Evolutionary conservation across 37 sponge, comb jelly and placozoan genomes (phyloP), one percentile per base, ranked within the genome.

Genomic region (Mnemiopsis leidyi): DNA sequence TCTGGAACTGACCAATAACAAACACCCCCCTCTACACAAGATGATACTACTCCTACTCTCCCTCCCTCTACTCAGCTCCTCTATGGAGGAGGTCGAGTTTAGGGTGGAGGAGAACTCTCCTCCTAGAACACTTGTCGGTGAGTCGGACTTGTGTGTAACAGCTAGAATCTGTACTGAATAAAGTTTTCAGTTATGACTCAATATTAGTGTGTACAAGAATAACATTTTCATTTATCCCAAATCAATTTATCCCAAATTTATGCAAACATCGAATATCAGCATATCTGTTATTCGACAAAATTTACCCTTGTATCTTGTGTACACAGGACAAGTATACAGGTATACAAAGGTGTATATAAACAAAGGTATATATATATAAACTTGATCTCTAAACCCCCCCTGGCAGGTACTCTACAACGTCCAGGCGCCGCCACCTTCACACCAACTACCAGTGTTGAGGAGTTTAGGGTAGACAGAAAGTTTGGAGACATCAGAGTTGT

Each of bases 401-500:
- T n/a, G n/a, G n/a, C 36, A 79, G 82, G 82, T 5, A 34, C 82
- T 1, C 82, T 79, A 2, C 23, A 36, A 1, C 23, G 82, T 13
- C 36, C 82, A 32, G 37, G 37, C 2, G 82, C 82, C 3, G 37
- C 29, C 1, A 36, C 36, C 36, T 79, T 36, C 36, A 34, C 82
- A 2, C 31, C 29, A 79, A 79, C 82, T 16, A 32, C 31, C 34
- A 29, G 21, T 23, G 7, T 32, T 1, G 36, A 79, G 3, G 30
- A 36, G 82, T 79, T 79, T 33, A 79, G 23, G 1, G 37, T 79
- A 7, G 30, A 79, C 9, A 21, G 2, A 3, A 28, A 37, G n/a
- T n/a, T 23, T 28, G 90, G 90, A 16, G 61, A 39, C 36, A 40
- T 85, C 48, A 38, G 90, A 39, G 90, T 85, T 1, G 48, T 23